These are phyloP conservation scores for Archilochus colubris DNA, from an alignment of 2,113 vertebrate species.

Conservation along the genomic window DNA sequence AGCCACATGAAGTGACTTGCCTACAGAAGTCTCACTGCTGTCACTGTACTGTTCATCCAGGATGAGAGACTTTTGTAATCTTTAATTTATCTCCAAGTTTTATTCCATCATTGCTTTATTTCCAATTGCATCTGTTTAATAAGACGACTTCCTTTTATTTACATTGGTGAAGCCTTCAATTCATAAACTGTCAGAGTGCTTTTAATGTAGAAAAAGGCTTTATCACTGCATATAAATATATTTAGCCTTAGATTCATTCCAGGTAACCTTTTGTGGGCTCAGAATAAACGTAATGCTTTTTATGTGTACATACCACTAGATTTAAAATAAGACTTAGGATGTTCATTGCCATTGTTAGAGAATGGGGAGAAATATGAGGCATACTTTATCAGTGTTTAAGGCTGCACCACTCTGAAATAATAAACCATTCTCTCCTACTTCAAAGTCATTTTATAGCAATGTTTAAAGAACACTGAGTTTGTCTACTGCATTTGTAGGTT, in stretches of 20 bases:
- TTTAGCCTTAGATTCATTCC: conserved; percentile 50
- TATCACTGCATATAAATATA: conserved; percentile 59
- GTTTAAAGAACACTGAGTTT: conserved; percentile 5
- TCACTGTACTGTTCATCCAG: not conserved
- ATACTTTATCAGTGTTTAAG: not conserved
- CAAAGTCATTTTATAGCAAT: conserved; percentile 8
- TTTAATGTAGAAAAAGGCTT: conserved; percentile 50
- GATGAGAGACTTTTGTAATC: conserved; percentile 5
- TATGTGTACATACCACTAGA: conserved; percentile 29
- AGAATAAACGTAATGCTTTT: conserved; percentile 30
- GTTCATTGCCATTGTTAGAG: not conserved
- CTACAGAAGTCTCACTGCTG: not conserved
- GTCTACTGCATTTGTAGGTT: not conserved
- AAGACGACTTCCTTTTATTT: conserved; percentile 55
- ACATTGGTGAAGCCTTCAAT: conserved; percentile 41
- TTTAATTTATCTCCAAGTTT: conserved; percentile 48
- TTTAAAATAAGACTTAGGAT: conserved; percentile 49
- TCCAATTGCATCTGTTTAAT: conserved; percentile 37
- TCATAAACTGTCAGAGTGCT: conserved; percentile 41
- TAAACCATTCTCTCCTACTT: conserved; percentile 26
- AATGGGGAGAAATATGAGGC: not conserved
- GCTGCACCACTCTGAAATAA: conserved; percentile 10
- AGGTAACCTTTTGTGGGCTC: conserved; percentile 37
- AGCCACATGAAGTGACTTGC: not conserved
- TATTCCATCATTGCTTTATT: conserved; percentile 41